Conservation (phyloP, 92 coral and sea anemone genomes). For the Pocillopora grandis region DNA sequence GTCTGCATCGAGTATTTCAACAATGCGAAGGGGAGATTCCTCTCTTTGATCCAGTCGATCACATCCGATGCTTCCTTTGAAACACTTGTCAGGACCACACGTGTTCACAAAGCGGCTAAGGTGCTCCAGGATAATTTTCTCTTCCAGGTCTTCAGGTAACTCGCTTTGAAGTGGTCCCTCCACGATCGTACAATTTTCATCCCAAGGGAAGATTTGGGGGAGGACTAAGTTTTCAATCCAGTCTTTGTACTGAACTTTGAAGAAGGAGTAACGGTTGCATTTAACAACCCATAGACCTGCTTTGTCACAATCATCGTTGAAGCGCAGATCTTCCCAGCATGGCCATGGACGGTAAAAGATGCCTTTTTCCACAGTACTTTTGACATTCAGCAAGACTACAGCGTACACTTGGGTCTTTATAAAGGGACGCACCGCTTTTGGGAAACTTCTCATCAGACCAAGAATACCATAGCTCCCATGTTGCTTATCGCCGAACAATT, state of each 20-base stretch:
- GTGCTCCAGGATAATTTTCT: slow-evolving; percentile 21
- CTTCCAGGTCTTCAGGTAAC: slow-evolving; percentile 22
- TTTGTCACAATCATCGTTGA: slow-evolving; percentile 60
- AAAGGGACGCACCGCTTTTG: slow-evolving; percentile 31
- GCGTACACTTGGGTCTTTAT: slow-evolving; percentile 44
- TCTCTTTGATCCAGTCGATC: not conserved
- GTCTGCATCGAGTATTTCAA: not conserved
- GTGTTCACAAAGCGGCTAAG: not conserved
- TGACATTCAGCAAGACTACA: slow-evolving; percentile 44
- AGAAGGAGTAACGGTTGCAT: slow-evolving; percentile 42
- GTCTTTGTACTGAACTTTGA: slow-evolving; percentile 43
- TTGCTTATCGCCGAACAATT: slow-evolving; percentile 9
- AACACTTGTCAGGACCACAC: slow-evolving; percentile 21
- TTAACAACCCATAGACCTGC: slow-evolving; percentile 61
- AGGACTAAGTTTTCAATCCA: slow-evolving; percentile 24
- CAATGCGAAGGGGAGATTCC: not conserved
- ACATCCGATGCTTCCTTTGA: slow-evolving; percentile 24
- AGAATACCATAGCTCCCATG: slow-evolving; percentile 40
- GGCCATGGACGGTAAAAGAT: slow-evolving; percentile 62
- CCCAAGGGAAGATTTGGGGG: slow-evolving; percentile 33
- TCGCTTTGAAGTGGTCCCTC: slow-evolving; percentile 4
- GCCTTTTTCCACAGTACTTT: slow-evolving; percentile 46
- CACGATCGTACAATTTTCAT: slow-evolving; percentile 8
- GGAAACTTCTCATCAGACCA: slow-evolving; percentile 34
- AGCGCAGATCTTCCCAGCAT: slow-evolving; percentile 64